Evolutionary conservation across 2,113 vertebrate species (phyloP).

Genomic region (Rutilus rutilus): DNA sequence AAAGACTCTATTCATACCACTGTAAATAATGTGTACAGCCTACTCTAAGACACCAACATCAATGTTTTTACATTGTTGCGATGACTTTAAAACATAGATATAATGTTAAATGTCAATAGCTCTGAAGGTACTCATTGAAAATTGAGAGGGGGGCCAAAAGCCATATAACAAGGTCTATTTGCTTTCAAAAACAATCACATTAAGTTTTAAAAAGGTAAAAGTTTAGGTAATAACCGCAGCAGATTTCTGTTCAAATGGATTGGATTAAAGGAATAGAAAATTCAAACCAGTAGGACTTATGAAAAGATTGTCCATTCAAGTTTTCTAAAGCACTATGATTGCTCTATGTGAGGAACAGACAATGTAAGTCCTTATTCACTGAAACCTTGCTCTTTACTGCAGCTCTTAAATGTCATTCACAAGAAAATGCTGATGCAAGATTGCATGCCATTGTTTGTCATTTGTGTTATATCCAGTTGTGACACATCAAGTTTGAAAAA

Average conservation of each 20-base stretch:
- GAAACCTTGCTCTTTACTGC: neutral
- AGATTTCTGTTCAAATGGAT: neutral
- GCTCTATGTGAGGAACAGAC: neutral
- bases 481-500: neutral
- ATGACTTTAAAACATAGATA: neutral
- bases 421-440: neutral
- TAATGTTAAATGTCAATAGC: neutral
- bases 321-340: neutral
- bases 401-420: neutral
- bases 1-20: slow-evolving; percentile 50
- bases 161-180: slow-evolving; percentile 23
- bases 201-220: neutral
- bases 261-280: neutral
- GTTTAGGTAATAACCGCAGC: neutral
- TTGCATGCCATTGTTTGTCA: neutral
- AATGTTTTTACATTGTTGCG: slow-evolving; percentile 1
- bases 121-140: slow-evolving; percentile 8
- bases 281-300: neutral
- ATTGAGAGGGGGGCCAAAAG: slow-evolving; percentile 30
- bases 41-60: neutral
- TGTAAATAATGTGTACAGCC: slow-evolving; percentile 75
- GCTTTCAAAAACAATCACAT: slow-evolving; percentile 35
- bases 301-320: neutral
- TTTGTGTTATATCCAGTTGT: neutral
- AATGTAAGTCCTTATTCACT: neutral